Percentiles rank a stretch among this genome's conserved stretches.
Evolutionary conservation across 2,888 invertebrate genomes (phyloP).

Genomic region (Bembecia ichneumoniformis): DNA sequence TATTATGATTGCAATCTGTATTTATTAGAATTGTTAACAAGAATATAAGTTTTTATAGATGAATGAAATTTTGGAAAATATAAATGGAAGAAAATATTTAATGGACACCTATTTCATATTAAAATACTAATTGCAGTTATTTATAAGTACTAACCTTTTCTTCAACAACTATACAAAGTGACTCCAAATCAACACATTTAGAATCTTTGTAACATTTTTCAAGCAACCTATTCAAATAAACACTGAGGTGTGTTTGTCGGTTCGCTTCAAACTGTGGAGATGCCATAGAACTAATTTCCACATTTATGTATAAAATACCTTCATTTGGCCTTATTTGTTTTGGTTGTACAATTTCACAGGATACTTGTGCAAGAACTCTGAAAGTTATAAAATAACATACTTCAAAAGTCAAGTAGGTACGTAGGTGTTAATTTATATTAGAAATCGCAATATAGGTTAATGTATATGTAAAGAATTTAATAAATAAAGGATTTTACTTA

Average conservation of each 20-base stretch:
- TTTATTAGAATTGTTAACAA: too few species aligned
- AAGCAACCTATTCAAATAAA: slow-evolving; percentile 84
- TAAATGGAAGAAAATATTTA: neutral
- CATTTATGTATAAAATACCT: slow-evolving; percentile 87
- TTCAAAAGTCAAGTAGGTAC: too few species aligned
- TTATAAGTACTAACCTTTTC: slow-evolving; percentile 77
- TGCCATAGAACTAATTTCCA: slow-evolving; percentile 90
- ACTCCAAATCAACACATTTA: slow-evolving; percentile 92
- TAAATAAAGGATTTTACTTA: slow-evolving; percentile 56
- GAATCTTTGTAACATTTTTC: slow-evolving; percentile 94
- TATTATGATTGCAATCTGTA: too few species aligned
- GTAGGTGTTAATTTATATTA: too few species aligned
- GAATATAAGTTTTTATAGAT: too few species aligned
- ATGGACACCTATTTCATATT: neutral
- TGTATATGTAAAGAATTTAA: too few species aligned
- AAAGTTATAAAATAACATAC: slow-evolving; percentile 14
- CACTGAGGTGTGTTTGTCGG: slow-evolving; percentile 78
- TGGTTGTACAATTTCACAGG: slow-evolving; percentile 89
- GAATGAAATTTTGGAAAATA: neutral
- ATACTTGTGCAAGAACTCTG: slow-evolving; percentile 89
- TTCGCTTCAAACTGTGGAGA: slow-evolving; percentile 87
- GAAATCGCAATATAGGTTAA: too few species aligned
- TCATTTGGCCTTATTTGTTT: slow-evolving; percentile 90
- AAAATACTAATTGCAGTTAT: neutral
- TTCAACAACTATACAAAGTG: slow-evolving; percentile 93